These are phyloP conservation scores for Drosophila infuscata DNA, from an alignment of 2,888 invertebrate species.

Conservation along the genomic window DNA sequence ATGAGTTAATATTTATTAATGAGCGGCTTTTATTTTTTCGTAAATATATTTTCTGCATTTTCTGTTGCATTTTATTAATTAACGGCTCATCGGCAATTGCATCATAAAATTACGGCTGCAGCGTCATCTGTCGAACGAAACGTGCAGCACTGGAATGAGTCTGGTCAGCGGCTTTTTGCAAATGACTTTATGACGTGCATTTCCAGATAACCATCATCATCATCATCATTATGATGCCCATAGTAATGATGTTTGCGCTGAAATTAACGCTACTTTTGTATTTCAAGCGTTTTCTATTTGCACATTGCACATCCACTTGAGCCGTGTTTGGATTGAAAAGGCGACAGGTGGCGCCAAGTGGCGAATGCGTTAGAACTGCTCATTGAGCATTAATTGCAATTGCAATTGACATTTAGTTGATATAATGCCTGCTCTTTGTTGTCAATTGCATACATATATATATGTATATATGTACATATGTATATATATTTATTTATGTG, in stretches of 20 bases:
- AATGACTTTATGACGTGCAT: slow-evolving; percentile 64
- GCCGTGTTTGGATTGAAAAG: slow-evolving; percentile 33
- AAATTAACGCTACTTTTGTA: slow-evolving; percentile 22
- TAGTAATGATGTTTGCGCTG: slow-evolving; percentile 20
- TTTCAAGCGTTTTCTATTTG: slow-evolving; percentile 40
- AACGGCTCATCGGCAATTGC: slow-evolving; percentile 61
- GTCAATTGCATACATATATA: neutral
- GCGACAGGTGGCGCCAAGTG: slow-evolving; percentile 61
- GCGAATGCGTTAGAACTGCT: slow-evolving; percentile 16
- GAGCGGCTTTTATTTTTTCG: slow-evolving; percentile 34
- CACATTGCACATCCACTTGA: slow-evolving; percentile 42
- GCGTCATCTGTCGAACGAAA: slow-evolving; percentile 60
- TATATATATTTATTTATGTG: neutral
- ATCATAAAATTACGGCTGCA: slow-evolving; percentile 48
- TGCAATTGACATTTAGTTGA: slow-evolving; percentile 15
- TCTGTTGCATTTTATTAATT: slow-evolving; percentile 55
- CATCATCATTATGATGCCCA: slow-evolving; percentile 21
- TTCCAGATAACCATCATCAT: slow-evolving; percentile 31
- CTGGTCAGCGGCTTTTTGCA: slow-evolving; percentile 44
- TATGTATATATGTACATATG: neutral
- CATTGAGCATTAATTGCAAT: slow-evolving; percentile 12
- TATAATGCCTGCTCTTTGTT: slow-evolving; percentile 1
- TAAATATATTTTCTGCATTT: slow-evolving; percentile 23
- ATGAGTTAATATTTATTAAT: slow-evolving; percentile 77
- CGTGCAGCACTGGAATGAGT: slow-evolving; percentile 37